phyloP scores from a whole-genome alignment of 2,888 invertebrate genomes.

The Tetropium fuscum region DNA sequence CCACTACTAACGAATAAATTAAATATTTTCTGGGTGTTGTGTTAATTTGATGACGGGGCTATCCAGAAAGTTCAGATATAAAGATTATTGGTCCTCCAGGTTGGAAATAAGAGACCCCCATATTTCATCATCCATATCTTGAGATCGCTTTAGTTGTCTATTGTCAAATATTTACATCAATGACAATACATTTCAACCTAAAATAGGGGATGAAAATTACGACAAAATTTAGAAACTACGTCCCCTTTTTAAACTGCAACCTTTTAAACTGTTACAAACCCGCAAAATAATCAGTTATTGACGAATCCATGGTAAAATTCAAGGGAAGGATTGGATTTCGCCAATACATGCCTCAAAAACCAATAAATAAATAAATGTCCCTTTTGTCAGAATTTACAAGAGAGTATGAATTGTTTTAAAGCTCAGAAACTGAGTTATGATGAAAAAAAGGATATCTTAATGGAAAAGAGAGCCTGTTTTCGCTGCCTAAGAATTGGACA shows the following conservation, averaged over 20 bases:
- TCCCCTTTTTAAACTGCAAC: conserved; percentile 12
- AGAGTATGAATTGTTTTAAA: no score
- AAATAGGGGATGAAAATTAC: conserved; percentile 6
- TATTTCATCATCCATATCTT: conserved; percentile 2
- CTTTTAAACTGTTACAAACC: conserved; percentile 14
- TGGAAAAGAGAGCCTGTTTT: no score
- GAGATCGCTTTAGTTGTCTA: background rate
- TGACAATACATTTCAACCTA: conserved; percentile 16
- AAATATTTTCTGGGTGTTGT: no score
- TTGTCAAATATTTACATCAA: conserved; percentile 8
- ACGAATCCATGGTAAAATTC: conserved; percentile 13
- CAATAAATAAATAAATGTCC: no score
- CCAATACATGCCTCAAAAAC: conserved; percentile 13
- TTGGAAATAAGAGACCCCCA: background rate
- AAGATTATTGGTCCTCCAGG: conserved; percentile 1
- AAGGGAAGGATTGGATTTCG: conserved; percentile 6
- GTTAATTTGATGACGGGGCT: no score
- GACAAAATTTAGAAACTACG: conserved; percentile 13
- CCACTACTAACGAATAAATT: no score
- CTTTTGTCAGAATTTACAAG: no score
- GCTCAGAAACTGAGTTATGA: no score
- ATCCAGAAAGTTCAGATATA: background rate
- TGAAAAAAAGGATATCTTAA: no score
- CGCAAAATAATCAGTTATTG: conserved; percentile 6
- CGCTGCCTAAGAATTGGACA: no score